Percentiles rank a stretch among this genome's conserved stretches.
phyloP scores from a whole-genome alignment of 2,888 invertebrate species.

The Scaptomyza caliginosa region DNA sequence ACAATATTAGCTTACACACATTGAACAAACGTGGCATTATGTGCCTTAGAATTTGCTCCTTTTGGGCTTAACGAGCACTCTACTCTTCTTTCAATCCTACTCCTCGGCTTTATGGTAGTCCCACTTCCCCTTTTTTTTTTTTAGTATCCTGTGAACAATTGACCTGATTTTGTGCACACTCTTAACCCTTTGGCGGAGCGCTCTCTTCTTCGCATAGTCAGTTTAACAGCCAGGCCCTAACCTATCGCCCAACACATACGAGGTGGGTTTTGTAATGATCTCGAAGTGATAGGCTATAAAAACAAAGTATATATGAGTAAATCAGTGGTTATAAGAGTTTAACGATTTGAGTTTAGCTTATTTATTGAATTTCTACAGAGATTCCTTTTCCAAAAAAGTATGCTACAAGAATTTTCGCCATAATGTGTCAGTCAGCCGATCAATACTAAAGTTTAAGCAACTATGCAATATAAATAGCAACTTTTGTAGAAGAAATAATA shows the following conservation, averaged over 20 bases:
- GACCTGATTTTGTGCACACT: conserved; percentile 74
- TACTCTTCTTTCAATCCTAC: conserved; percentile 9
- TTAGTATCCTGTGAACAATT: conserved; percentile 68
- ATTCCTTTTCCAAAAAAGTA: too few relatives aligned
- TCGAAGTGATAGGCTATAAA: not conserved
- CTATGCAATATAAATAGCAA: not conserved
- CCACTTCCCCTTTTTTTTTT: conserved; percentile 46
- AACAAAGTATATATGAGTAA: not conserved
- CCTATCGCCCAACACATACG: conserved; percentile 12
- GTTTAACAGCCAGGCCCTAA: conserved; percentile 6
- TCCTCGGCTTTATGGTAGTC: conserved; percentile 41
- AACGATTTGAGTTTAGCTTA: not conserved
- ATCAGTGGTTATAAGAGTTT: not conserved
- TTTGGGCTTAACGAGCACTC: conserved; percentile 24
- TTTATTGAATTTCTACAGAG: too few relatives aligned
- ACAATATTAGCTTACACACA: conserved; percentile 15
- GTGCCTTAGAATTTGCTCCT: conserved; percentile 7
- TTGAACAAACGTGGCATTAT: conserved; percentile 30
- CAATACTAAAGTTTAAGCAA: not conserved
- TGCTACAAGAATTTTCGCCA: too few relatives aligned
- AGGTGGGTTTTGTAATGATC: conserved; percentile 18
- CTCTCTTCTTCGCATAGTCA: conserved; percentile 20
- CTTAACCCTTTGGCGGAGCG: conserved; percentile 71
- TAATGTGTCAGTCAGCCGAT: not conserved
- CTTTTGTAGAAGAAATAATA: not conserved